Evolutionary conservation across 1,140 invertebrate genomes (phyloP), one percentile per base, ranked within the genome.

Genomic region (Magallana ariakensis): DNA sequence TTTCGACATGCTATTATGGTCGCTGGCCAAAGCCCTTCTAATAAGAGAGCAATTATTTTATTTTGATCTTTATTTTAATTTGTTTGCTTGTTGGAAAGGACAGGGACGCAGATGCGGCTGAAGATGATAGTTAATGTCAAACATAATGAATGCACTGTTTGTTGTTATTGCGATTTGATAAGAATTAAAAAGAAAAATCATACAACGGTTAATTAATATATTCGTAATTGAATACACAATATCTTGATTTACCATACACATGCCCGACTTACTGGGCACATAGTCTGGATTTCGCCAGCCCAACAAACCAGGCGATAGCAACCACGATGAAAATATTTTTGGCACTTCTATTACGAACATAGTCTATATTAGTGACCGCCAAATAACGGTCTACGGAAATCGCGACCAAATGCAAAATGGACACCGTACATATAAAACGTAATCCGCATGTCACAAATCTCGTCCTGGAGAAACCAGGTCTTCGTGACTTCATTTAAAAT

Each of bases 351-450:
- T 97, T 97, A 94, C 98, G 97, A 91, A 98, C 98, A 95, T 99
- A 99, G 95, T 98, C 98, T 85, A 99, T 97, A 94, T 98, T 97
- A 80, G 98, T 99, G 91, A 99, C 98, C 85, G 98, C 97, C 98
- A 98, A 99, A 94, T 98, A 99, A 93, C 98, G 96, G 95, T 99
- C 98, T 46, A 98, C 95, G 70, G 98, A 98, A 87, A 99, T 98
- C 85, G 98, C 98, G 16, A 99, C 97, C n/a, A 99, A 96, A 95
- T 99, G 98, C 13, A 99, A 95, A 91, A 99, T 99, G 55, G 97
- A 98, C 7, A 98, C 98, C 3, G 98, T 98, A 94, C 16, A 98
- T 97, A 93, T 99, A 98, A 75, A 97, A 97, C 6, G 97, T 97
- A 13, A 97, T 98, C 97, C 97, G 98, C 84, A 98, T 97, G 94